Evolutionary conservation across 2,888 invertebrate genomes (phyloP).

Genomic region (Trachelus stipa): DNA sequence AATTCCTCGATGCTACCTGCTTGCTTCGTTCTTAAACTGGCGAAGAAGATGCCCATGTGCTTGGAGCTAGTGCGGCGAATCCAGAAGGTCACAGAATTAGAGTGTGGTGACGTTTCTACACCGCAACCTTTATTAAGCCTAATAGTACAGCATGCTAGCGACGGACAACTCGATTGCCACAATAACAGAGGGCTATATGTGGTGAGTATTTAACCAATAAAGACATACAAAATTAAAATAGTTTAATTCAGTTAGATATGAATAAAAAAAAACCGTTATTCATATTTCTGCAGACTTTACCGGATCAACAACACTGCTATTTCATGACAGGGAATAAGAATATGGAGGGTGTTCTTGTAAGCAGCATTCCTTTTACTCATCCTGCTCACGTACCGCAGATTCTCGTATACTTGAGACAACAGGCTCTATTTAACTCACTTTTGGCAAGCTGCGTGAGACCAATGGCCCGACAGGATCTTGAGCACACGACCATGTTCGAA

Average conservation of each 20-base stretch:
- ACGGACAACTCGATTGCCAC: constrained; percentile 78
- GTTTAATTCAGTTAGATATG: constrained; percentile 2
- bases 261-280: not conserved
- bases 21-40: constrained; percentile 85
- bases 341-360: constrained; percentile 81
- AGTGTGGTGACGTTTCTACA: constrained; percentile 70
- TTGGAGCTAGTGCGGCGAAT: constrained; percentile 79
- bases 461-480: constrained; percentile 81
- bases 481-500: constrained; percentile 89
- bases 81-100: constrained; percentile 72
- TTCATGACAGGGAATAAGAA: constrained; percentile 87
- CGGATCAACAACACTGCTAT: constrained; percentile 95
- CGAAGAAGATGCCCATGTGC: constrained; percentile 89
- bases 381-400: constrained; percentile 93
- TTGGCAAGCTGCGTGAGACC: constrained; percentile 89
- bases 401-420: constrained; percentile 85
- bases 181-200: constrained; percentile 87
- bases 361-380: constrained; percentile 91
- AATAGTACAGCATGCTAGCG: constrained; percentile 82
- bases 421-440: constrained; percentile 91
- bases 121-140: constrained; percentile 79
- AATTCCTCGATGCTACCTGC: constrained; percentile 94
- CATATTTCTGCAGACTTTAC: constrained; percentile 76
- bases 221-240: not conserved
- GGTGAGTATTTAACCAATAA: constrained; percentile 69